Conservation (phyloP, 2,797 vertebrate species). For the Chaunax sp. region DNA sequence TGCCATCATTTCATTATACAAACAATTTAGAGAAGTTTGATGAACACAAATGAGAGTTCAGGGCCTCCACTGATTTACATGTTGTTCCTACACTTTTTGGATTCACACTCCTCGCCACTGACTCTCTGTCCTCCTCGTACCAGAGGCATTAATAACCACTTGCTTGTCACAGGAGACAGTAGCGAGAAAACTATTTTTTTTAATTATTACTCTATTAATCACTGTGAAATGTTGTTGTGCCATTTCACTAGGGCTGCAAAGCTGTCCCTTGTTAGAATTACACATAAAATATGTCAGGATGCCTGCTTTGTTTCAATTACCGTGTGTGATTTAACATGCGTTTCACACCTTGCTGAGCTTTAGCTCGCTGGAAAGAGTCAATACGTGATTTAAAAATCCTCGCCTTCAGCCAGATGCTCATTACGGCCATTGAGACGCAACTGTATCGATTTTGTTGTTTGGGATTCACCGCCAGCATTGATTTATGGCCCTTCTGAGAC, state of each 20-base stretch:
- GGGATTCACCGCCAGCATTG: constrained; percentile 60
- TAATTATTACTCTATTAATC: constrained; percentile 47
- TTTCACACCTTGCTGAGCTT: constrained; percentile 34
- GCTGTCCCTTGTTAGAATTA: neutral
- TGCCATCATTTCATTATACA: constrained; percentile 79
- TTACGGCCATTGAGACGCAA: constrained; percentile 60
- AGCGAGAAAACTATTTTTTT: constrained; percentile 28
- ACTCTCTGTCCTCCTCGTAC: constrained; percentile 8
- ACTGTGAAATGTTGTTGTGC: constrained; percentile 2
- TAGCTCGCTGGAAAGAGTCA: constrained; percentile 12
- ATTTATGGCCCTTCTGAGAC: constrained; percentile 64
- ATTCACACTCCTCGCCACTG: constrained; percentile 37
- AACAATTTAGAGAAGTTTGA: constrained; percentile 84
- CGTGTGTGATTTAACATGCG: constrained; percentile 17
- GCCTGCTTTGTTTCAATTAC: constrained; percentile 17
- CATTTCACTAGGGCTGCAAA: neutral
- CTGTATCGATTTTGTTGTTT: constrained; percentile 67
- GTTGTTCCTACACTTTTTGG: constrained; percentile 45
- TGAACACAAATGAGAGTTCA: constrained; percentile 78
- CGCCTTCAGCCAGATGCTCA: constrained; percentile 46
- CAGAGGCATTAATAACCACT: constrained; percentile 54
- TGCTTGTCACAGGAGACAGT: constrained; percentile 23
- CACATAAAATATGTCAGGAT: neutral
- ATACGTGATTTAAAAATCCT: constrained; percentile 41
- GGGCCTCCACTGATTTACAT: constrained; percentile 44